phyloP scores from a whole-genome alignment of 2,888 invertebrate genomes.

The Epistrophe grossulariae region DNA sequence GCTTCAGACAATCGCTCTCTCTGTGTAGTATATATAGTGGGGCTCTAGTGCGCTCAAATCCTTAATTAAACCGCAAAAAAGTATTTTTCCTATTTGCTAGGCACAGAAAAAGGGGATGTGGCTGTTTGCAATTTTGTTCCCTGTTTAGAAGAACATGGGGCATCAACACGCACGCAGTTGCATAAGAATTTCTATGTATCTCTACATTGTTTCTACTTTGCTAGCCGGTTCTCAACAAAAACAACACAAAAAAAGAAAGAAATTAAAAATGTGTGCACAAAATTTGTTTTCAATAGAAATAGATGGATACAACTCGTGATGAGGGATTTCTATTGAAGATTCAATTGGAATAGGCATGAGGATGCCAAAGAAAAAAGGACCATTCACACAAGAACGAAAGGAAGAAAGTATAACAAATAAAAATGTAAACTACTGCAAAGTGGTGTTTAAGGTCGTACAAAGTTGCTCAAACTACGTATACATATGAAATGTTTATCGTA shows the following conservation, averaged over 20 bases:
- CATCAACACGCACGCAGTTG: slow-evolving; percentile 72
- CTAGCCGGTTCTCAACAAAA: slow-evolving; percentile 21
- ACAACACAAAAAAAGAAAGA: slow-evolving; percentile 36
- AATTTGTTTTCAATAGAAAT: slow-evolving; percentile 69
- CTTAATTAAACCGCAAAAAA: slow-evolving; percentile 75
- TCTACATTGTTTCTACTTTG: slow-evolving; percentile 50
- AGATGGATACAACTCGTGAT: slow-evolving; percentile 27
- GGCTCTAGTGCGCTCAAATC: slow-evolving; percentile 66
- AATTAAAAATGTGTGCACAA: slow-evolving; percentile 64
- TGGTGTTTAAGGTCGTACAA: background rate
- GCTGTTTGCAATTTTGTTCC: slow-evolving; percentile 74
- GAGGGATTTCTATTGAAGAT: slow-evolving; percentile 50
- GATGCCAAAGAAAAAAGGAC: slow-evolving; percentile 20
- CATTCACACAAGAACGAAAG: slow-evolving; percentile 24
- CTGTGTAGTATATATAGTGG: slow-evolving; percentile 27
- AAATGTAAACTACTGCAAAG: slow-evolving; percentile 14
- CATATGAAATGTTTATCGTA: too few species aligned
- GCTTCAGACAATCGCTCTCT: slow-evolving; percentile 68
- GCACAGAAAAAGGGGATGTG: slow-evolving; percentile 72
- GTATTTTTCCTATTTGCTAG: slow-evolving; percentile 72
- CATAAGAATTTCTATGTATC: slow-evolving; percentile 66
- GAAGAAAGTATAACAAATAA: slow-evolving; percentile 8
- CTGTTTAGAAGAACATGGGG: slow-evolving; percentile 72
- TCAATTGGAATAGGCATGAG: slow-evolving; percentile 56
- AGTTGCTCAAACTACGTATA: background rate